Evolutionary conservation across 2,888 invertebrate genomes (phyloP), one percentile per base, ranked within the genome.

Genomic region (Epistrophella euchroma): DNA sequence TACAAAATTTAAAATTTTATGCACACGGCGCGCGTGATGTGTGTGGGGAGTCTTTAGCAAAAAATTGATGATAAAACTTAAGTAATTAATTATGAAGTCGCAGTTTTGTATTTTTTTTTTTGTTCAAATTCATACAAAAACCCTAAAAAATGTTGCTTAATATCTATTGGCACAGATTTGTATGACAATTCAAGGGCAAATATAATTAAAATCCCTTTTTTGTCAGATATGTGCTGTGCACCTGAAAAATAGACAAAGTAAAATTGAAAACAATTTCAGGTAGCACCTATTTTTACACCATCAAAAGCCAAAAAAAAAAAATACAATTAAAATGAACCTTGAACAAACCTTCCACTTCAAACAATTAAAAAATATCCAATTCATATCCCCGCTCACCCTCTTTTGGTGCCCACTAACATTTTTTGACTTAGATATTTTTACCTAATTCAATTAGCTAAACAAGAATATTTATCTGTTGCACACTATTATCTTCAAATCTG

Each of bases 401-500:
- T 47, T 72, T 25, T n/a, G 32, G 17, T 15, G 13, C 2, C 3
- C 17, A 15, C 4, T 2, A 50, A 13, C 3, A 22, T 47, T 25
- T n/a, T 60, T 71, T 62, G n/a, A 40, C 9, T 7, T 10, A 25
- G 10, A 35, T 22, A 37, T 64, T 50, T 43, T 40, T 75, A 13
- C 47, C n/a, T 10, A 50, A 19, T 64, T 55, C 74, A 84, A 75
- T 84, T 79, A 70, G 50, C 40, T 62, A 19, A 56, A 74, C 56
- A 70, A 74, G 70, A 79, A 60, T 60, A 72, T 52, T 19, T 73
- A 60, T 72, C n/a, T 9, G 58, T 66, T 66, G 37, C 76, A 64
- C n/a, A 28, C 25, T 50, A 73, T 71, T 78, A 82, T 82, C 82
- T 72, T 19, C 7, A 37, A 19, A 82, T 77, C 68, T 77, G 71